Evolutionary conservation across 2,113 vertebrate species (phyloP), one percentile per base, ranked within the genome.

Genomic region (Benitochromis conjunctus): DNA sequence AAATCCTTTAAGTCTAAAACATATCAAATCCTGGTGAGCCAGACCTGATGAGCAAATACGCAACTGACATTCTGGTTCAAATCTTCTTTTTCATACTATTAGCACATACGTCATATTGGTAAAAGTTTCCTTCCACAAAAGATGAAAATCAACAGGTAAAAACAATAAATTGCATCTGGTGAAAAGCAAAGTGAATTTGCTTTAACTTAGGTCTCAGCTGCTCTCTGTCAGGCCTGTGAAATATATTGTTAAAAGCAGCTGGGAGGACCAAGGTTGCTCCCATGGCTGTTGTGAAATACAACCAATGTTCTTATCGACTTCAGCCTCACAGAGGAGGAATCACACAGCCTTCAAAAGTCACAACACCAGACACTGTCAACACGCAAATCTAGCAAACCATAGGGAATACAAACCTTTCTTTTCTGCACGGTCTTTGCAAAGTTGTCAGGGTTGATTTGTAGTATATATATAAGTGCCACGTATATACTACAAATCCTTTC

Each of bases 251-350:
- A 85, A 26, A 57, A 88, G 78, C 94, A 95, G 89, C 85, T 92
- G 94, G 56, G 13, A 54, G 62, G 80, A 89, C 53, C 86, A 82
- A 92, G 89, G 88, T 81, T 57, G 60, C 46, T 91, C 87, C 87
- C 92, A 90, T 74, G 29, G 85, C 31, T 82, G 79, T 79, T 89
- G 60, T 62, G 86, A 90, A 92, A 92, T 58, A 54, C 29, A 66
- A 46, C n/a, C 55, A 53, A 62, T 43, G 74, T 41, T 83, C 41
- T 91, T 88, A 85, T 90, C 90, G 41, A 41, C 56, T 38, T 11
- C 16, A 34, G 13, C 4, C 60, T 62, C 55, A 14, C 54, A 64
- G 34, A 64, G 55, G 7, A 6, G 26, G 43, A 87, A 53, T 79
- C 71, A 53, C 24, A 46, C 82, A 48, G 36, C 51, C n/a, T 71